A percentile compares a stretch with the other conserved stretches of the same genome.
phyloP scores from a whole-genome alignment of 2,888 invertebrate species.

The Alcis repandata region DNA sequence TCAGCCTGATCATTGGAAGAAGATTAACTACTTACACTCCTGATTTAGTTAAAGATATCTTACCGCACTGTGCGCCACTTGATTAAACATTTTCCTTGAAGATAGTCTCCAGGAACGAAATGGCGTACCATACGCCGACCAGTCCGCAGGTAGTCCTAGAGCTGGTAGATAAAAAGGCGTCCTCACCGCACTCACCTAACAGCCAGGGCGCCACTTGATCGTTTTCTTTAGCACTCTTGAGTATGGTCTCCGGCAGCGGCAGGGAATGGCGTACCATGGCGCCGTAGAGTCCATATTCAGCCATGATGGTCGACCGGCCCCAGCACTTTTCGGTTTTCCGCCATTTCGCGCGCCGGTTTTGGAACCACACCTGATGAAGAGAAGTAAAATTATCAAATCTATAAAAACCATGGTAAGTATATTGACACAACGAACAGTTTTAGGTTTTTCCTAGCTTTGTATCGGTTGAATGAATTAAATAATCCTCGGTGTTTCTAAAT shows the following conservation, averaged over 20 bases:
- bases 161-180: slow-evolving; percentile 38
- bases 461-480: no score
- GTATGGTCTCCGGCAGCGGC: slow-evolving; percentile 98
- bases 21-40: no score
- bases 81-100: no score
- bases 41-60: no score
- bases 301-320: slow-evolving; percentile 99
- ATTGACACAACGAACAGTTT: no score
- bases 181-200: slow-evolving; percentile 91
- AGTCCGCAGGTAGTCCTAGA: not conserved
- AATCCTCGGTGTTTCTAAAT: no score
- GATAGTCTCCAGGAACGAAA: not conserved
- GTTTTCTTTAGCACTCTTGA: slow-evolving; percentile 98
- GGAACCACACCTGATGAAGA: slow-evolving; percentile 97
- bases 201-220: slow-evolving; percentile 99
- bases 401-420: no score
- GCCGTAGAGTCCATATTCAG: slow-evolving; percentile 99
- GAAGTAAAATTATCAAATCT: slow-evolving; percentile 24
- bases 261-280: slow-evolving; percentile 99
- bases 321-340: slow-evolving; percentile 99
- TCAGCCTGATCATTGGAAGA: no score
- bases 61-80: no score
- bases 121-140: not conserved
- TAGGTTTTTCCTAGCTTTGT: no score
- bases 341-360: slow-evolving; percentile 99